Percentiles rank a stretch among this genome's conserved stretches.
phyloP scores from a whole-genome alignment of 2,113 vertebrate species.

The Notothenia coriiceps region DNA sequence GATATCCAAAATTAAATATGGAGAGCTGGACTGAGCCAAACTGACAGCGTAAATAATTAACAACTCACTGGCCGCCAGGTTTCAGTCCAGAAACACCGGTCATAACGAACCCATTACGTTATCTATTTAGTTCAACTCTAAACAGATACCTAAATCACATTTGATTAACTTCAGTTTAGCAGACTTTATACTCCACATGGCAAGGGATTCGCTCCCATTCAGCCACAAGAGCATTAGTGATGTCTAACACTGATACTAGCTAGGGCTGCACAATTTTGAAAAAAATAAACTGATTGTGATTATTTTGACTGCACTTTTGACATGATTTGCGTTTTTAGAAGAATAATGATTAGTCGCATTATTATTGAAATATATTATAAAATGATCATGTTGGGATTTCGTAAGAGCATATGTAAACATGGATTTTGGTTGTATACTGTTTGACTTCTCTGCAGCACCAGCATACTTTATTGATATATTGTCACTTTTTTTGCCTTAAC shows the following conservation, averaged over 20 bases:
- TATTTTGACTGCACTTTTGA: too few species aligned
- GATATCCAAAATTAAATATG: slow-evolving; percentile 3
- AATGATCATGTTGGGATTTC: too few species aligned
- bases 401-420: too few species aligned
- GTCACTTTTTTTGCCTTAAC: too few species aligned
- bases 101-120: neutral
- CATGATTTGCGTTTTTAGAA: too few species aligned
- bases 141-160: neutral
- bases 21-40: slow-evolving; percentile 1
- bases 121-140: neutral
- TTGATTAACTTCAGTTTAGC: neutral
- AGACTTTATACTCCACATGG: neutral
- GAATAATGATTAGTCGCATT: too few species aligned
- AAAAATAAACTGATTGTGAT: too few species aligned
- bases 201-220: neutral
- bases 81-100: slow-evolving; percentile 11
- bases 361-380: too few species aligned
- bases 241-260: neutral
- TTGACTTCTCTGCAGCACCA: too few species aligned
- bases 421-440: too few species aligned
- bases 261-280: too few species aligned
- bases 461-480: too few species aligned
- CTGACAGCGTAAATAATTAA: slow-evolving; percentile 28
- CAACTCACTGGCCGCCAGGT: neutral
- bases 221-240: neutral